phyloP scores from a whole-genome alignment of 2,888 invertebrate genomes.

The Horisme vitalbata region DNA sequence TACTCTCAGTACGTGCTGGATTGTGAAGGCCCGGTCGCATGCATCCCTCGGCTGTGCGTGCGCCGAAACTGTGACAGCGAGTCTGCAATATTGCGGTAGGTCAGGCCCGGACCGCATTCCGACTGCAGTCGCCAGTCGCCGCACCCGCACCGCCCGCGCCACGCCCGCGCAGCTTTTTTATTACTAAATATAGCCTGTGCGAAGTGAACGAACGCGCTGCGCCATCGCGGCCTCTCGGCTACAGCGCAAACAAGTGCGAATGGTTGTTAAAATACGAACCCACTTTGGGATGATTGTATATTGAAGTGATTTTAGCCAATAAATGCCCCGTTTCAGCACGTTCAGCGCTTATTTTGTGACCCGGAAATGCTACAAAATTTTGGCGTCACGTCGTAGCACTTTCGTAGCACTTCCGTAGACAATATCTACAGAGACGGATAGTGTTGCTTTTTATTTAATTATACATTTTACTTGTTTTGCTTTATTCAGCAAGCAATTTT shows the following conservation, averaged over 20 bases:
- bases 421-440: slow-evolving; percentile 12
- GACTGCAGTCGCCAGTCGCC: slow-evolving; percentile 49
- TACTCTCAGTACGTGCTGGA: slow-evolving; percentile 26
- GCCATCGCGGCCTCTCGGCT: slow-evolving; percentile 27
- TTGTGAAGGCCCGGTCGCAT: slow-evolving; percentile 9
- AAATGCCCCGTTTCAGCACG: slow-evolving; percentile 11
- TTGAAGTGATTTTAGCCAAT: slow-evolving; percentile 5
- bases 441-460: not conserved
- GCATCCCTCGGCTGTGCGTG: slow-evolving; percentile 34
- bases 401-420: slow-evolving; percentile 28
- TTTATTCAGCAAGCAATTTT: not conserved
- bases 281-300: slow-evolving; percentile 14
- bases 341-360: slow-evolving; percentile 11
- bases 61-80: slow-evolving; percentile 69
- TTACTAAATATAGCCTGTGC: slow-evolving; percentile 74
- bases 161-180: slow-evolving; percentile 48
- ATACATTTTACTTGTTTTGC: not conserved
- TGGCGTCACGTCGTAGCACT: slow-evolving; percentile 18
- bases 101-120: slow-evolving; percentile 69
- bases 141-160: slow-evolving; percentile 46
- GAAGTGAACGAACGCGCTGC: slow-evolving; percentile 74
- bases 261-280: slow-evolving; percentile 27
- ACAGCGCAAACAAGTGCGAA: slow-evolving; percentile 26
- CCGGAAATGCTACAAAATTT: slow-evolving; percentile 23
- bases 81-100: slow-evolving; percentile 61